These are phyloP conservation scores for Fistularia tabacaria DNA, from an alignment of 2,797 vertebrate species.

Conservation along the genomic window DNA sequence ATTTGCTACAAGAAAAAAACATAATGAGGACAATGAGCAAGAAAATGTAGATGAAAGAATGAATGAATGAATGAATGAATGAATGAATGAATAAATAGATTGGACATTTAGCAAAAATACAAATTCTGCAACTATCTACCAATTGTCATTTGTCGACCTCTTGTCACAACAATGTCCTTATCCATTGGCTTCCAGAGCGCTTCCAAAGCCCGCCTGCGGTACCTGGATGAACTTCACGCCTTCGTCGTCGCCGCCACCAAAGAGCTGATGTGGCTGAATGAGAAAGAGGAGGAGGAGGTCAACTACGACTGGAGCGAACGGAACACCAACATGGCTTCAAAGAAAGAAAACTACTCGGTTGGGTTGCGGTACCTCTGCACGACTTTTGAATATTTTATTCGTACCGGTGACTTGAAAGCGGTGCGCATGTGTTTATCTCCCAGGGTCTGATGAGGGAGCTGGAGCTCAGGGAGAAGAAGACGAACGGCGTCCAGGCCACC, in stretches of 20 bases:
- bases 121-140: no score
- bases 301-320: constrained; percentile 91
- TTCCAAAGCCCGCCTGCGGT: constrained; percentile 81
- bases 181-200: constrained; percentile 68
- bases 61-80: no score
- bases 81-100: no score
- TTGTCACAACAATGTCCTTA: background rate
- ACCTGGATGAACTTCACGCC: constrained; percentile 82
- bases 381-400: no score
- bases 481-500: constrained; percentile 79
- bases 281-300: constrained; percentile 93
- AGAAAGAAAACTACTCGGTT: constrained; percentile 95
- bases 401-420: background rate
- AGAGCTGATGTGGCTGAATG: constrained; percentile 93
- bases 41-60: no score
- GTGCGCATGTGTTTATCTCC: background rate
- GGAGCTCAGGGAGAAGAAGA: constrained; percentile 85
- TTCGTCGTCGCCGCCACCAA: constrained; percentile 87
- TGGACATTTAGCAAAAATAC: no score
- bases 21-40: no score
- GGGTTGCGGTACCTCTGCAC: background rate
- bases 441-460: constrained; percentile 91
- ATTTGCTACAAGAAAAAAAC: no score
- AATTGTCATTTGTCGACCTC: no score
- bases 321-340: constrained; percentile 85